Conservation (phyloP, 2,797 vertebrate species). For the Malurus leucopterus region DNA sequence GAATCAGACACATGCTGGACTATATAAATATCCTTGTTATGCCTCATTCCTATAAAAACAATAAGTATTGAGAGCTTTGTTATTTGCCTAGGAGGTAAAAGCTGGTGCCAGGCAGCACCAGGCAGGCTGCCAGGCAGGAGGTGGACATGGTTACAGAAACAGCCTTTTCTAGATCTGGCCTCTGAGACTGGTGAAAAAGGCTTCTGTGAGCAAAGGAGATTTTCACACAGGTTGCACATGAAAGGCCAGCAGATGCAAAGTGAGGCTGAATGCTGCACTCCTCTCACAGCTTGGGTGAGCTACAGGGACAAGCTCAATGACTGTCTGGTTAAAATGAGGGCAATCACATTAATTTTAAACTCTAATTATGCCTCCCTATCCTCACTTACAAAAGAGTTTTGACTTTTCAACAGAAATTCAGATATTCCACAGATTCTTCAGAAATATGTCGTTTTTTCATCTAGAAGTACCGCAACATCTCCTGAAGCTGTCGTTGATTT, state of each 20-base stretch:
- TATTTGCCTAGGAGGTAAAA: neutral
- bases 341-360: neutral
- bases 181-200: neutral
- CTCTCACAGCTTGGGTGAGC: neutral
- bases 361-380: neutral
- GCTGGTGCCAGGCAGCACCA: neutral
- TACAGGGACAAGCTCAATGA: neutral
- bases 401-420: neutral
- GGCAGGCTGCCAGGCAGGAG: constrained; percentile 20
- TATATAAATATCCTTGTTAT: neutral
- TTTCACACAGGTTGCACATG: neutral
- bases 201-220: neutral
- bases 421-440: neutral
- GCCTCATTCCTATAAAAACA: constrained; percentile 10
- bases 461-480: neutral
- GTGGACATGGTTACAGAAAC: neutral
- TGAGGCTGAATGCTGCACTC: neutral
- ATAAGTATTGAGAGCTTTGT: neutral
- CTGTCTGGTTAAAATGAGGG: neutral
- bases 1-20: neutral
- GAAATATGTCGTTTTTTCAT: neutral
- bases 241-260: neutral
- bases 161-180: neutral
- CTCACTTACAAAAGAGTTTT: neutral
- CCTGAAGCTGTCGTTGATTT: neutral